Evolutionary conservation across 2,113 vertebrate genomes (phyloP), one percentile per base, ranked within the genome.

Genomic region (Pelecanoides urinatrix): DNA sequence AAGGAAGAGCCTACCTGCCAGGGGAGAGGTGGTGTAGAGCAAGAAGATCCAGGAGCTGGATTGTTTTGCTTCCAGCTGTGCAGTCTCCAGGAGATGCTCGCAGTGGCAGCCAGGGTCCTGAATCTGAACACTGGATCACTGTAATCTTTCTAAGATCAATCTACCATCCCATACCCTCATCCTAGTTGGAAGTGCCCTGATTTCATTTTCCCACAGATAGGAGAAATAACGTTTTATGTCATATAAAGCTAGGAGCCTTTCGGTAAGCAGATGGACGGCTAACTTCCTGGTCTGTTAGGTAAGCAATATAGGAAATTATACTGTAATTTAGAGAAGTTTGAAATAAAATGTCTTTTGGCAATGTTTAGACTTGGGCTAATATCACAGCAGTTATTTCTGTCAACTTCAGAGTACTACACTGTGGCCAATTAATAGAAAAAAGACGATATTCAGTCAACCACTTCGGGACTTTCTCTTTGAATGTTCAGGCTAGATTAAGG

Each of bases 291-390:
- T 95, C 87, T 96, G 81, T 94, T 92, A 78, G 77, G 87, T 91
- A 91, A 91, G 93, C 91, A 96, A 85, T 49, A 87, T 47, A 91
- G 84, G 87, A 97, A 97, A 96, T 96, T 75, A 87, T 87, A 94
- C 62, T 65, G 89, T 61, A 94, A 88, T 86, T 95, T 94, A 82
- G 53, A 96, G 45, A 92, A 34, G 36, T 79, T 44, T 53, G 4
- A 94, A 92, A 72, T 52, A 72, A 91, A 96, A 95, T 45, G 76
- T 50, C 56, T 95, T 86, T 94, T 94, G 95, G 95, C 94, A 95
- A 65, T 7, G 47, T 47, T 91, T 59, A 84, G 59, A 25, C 65
- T 72, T 79, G 76, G 68, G 65, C 62, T 89, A 87, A 78, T 94
- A 86, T 59, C 72, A 74, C 38, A 93, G 91, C 73, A 94, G 76